phyloP scores from a whole-genome alignment of 1,140 invertebrate genomes.

The Chironomus striatipennis region DNA sequence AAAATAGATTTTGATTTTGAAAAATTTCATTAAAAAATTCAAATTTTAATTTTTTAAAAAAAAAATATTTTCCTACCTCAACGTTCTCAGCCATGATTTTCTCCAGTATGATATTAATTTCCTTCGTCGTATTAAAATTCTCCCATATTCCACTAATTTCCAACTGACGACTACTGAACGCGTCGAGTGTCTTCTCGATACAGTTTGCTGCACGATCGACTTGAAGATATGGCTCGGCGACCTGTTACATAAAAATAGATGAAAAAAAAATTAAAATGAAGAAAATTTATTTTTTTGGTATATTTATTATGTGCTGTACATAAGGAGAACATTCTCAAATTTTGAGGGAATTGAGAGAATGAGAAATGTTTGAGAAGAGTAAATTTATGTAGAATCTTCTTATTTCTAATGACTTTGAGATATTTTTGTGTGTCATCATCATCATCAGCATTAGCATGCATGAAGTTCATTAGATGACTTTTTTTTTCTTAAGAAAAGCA shows the following conservation, averaged over 20 bases:
- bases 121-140: slow-evolving; percentile 55
- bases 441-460: too few species aligned
- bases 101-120: slow-evolving; percentile 57
- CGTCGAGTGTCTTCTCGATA: slow-evolving; percentile 61
- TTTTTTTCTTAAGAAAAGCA: background rate
- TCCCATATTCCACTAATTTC: slow-evolving; percentile 58
- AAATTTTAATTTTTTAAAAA: background rate
- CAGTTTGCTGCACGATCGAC: slow-evolving; percentile 55
- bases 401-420: too few species aligned
- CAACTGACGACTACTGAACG: slow-evolving; percentile 57
- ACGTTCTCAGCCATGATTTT: slow-evolving; percentile 63
- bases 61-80: slow-evolving; percentile 46
- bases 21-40: background rate
- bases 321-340: background rate
- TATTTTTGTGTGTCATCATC: too few species aligned
- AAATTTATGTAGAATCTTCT: background rate
- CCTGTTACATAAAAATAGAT: slow-evolving; percentile 45
- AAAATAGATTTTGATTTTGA: slow-evolving; percentile 12
- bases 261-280: slow-evolving; percentile 30
- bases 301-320: background rate
- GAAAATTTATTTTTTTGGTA: background rate
- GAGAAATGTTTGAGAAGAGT: background rate
- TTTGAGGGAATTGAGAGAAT: background rate
- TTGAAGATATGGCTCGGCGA: slow-evolving; percentile 66
- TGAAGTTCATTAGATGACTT: too few species aligned